Percentiles rank a stretch among this genome's conserved stretches.
Evolutionary conservation across 2,797 vertebrate genomes (phyloP).

Genomic region (Periparus ater): DNA sequence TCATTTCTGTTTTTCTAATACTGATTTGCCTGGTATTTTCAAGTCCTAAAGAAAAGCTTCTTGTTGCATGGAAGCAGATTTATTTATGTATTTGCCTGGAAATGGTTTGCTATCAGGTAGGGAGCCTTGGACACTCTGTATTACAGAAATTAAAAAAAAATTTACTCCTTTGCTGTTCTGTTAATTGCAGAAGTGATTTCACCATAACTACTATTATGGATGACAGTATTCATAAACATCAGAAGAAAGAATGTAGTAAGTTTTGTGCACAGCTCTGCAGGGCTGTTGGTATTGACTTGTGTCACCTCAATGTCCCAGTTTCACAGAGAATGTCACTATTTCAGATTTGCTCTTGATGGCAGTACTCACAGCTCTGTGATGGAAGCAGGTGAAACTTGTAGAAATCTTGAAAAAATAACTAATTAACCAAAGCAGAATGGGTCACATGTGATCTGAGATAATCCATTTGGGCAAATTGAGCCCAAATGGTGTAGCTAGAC

Average conservation of each 20-base stretch:
- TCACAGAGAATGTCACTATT: neutral
- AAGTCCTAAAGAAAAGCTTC: neutral
- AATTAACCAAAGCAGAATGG: neutral
- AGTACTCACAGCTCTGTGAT: neutral
- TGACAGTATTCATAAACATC: neutral
- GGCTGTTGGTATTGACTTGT: neutral
- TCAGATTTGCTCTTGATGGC: neutral
- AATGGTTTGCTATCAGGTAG: neutral
- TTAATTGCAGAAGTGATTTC: neutral
- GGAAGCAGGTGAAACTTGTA: neutral
- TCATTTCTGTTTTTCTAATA: neutral
- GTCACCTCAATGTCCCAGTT: neutral
- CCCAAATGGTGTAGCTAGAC: neutral
- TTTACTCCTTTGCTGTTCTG: neutral
- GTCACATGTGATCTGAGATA: neutral
- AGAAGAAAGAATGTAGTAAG: neutral
- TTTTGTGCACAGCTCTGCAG: neutral
- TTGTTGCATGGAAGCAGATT: neutral
- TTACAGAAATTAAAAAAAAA: neutral
- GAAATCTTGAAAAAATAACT: neutral
- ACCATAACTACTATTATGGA: neutral
- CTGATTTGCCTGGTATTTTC: neutral
- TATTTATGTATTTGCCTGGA: neutral
- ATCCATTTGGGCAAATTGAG: neutral
- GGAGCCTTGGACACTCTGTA: neutral